Percentiles rank a stretch among this genome's conserved stretches.
phyloP scores from a whole-genome alignment of 2,113 vertebrate genomes.

The Hippocampus barbouri region DNA sequence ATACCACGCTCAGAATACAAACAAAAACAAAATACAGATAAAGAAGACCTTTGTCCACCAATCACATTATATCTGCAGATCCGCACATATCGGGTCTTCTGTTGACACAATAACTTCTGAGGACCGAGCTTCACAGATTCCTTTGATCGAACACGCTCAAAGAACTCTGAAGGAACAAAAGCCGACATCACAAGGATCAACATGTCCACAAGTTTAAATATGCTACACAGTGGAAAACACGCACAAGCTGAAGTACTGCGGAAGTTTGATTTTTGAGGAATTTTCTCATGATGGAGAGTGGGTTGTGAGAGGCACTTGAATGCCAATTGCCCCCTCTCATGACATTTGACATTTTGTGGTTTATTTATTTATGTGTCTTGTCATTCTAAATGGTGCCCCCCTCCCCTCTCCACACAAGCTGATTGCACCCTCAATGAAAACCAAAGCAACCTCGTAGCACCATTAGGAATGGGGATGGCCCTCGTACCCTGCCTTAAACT shows the following conservation, averaged over 20 bases:
- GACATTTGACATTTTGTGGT: neutral
- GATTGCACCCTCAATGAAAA: neutral
- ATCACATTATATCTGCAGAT: constrained; percentile 12
- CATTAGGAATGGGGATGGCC: neutral
- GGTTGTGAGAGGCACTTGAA: neutral
- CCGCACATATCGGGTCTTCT: constrained; percentile 6
- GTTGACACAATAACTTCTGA: constrained; percentile 18
- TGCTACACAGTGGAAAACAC: neutral
- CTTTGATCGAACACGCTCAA: neutral
- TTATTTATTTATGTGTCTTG: neutral
- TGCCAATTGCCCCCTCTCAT: neutral
- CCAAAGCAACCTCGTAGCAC: neutral
- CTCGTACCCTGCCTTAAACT: neutral
- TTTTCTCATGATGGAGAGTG: neutral
- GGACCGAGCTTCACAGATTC: neutral
- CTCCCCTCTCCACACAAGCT: neutral
- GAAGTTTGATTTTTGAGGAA: neutral
- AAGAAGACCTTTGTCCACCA: constrained; percentile 30
- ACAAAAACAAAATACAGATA: constrained; percentile 24
- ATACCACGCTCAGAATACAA: constrained; percentile 35
- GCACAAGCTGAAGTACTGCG: neutral
- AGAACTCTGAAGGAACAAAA: neutral
- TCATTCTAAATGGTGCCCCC: neutral
- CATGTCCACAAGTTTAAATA: neutral
- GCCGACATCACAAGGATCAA: neutral